A percentile compares a stretch with the other conserved stretches of the same genome.
phyloP scores from a whole-genome alignment of 2,797 vertebrate genomes.

The Pseudochirops cupreus region DNA sequence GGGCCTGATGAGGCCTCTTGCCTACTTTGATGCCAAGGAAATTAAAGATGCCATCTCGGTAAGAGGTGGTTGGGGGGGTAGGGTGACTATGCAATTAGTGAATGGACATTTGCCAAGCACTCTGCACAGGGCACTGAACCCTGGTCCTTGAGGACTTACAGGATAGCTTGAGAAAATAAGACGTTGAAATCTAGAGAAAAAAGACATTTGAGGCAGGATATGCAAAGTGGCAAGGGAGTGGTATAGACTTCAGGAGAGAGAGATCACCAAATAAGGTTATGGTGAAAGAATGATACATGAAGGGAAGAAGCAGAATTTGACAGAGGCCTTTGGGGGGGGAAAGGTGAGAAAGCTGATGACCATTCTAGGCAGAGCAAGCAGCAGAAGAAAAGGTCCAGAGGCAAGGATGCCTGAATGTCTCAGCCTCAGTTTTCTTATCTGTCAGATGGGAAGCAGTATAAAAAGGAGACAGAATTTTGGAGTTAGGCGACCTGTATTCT shows the following conservation, averaged over 20 bases:
- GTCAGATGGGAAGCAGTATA: not conserved
- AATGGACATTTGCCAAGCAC: not conserved
- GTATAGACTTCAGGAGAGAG: not conserved
- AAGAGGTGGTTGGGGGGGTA: conserved; percentile 59
- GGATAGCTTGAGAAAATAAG: not conserved
- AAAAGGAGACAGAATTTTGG: not conserved
- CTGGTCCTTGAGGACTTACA: not conserved
- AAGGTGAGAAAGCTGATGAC: not conserved
- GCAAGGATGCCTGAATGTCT: not conserved
- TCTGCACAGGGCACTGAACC: not conserved
- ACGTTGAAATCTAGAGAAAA: not conserved
- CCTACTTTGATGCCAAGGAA: conserved; percentile 96
- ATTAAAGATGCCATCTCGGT: conserved; percentile 95
- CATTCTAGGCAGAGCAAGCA: not conserved
- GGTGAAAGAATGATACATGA: not conserved
- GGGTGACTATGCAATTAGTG: not conserved
- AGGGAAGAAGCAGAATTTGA: not conserved
- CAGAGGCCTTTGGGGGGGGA: not conserved
- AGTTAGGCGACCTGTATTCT: not conserved
- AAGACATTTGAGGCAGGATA: not conserved
- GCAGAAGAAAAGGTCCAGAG: not conserved
- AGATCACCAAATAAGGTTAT: not conserved
- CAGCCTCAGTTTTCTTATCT: not conserved
- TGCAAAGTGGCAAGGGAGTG: not conserved
- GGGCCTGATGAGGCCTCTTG: conserved; percentile 93